These are phyloP conservation scores for Crax fasciolata DNA, from an alignment of 2,797 vertebrate genomes.

Conservation along the genomic window DNA sequence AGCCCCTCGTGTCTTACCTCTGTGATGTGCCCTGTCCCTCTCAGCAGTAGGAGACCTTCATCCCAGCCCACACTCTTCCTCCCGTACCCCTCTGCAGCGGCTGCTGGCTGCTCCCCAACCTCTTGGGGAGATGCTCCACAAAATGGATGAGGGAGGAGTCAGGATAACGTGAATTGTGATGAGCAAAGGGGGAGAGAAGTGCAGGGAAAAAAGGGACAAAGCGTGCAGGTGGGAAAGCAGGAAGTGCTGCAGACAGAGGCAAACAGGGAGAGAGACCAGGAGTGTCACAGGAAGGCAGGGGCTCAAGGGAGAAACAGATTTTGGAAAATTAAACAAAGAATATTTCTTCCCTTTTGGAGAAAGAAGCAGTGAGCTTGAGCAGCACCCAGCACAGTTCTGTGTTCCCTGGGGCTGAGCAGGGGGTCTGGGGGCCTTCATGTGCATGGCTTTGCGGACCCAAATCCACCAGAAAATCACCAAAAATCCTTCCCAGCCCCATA, in stretches of 20 bases:
- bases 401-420: background rate
- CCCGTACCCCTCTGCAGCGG: accelerated
- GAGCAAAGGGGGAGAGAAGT: background rate
- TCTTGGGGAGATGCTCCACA: background rate
- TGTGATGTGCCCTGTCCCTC: no score
- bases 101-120: background rate
- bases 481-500: background rate
- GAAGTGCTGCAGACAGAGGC: accelerated
- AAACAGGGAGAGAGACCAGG: background rate
- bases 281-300: background rate
- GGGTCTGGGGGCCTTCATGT: accelerated
- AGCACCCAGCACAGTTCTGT: background rate
- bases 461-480: background rate
- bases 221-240: background rate
- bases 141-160: background rate
- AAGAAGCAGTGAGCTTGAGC: background rate
- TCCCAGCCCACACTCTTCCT: background rate
- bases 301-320: accelerated
- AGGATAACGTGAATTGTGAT: accelerated
- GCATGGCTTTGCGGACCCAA: background rate
- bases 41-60: background rate
- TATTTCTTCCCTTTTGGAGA: background rate
- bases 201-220: background rate
- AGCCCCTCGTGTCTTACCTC: background rate
- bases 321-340: background rate